Evolutionary conservation across 2,113 vertebrate genomes (phyloP), one percentile per base, ranked within the genome.

Genomic region (Trinectes maculatus): DNA sequence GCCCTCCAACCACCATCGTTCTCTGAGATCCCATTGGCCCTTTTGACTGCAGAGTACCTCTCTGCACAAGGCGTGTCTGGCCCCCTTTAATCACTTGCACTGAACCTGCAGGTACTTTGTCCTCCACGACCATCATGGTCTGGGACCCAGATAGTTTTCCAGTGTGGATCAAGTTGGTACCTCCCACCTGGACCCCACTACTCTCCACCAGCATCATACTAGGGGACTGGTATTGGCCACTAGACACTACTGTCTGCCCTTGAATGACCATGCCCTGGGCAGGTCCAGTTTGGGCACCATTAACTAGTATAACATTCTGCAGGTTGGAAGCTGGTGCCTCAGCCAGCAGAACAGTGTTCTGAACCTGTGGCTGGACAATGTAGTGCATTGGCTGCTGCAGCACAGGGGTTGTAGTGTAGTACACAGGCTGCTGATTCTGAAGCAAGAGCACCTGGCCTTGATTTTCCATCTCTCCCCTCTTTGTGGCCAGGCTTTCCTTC

Each of bases 381-480:
- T 89, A 92, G 6, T 83, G 90, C 67, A 85, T 57, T 1, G 86
- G 80, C 59, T 91, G 80, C 59, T 91, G 89, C 39, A 91, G 1
- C 9, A 86, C 2, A 4, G 87, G 87, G 8, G 74, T 31, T 2
- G 87, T 73, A 58, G 77, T 73, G 54, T 85, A 88, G 62, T 87
- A 92, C 31, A 92, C 15, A 18, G 89, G 91, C 61, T 91, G 89
- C 62, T 89, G 90, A 33, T 90, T 89, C 31, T 79, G 79, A n/a
- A 90, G 5, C n/a, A 92, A 5, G 21, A 92, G 0, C 22, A 89
- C 87, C 37, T 86, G 85, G 36, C 73, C 76, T 57, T 73, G 78
- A 47, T 59, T 75, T 36, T 16, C 43, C 26, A 62, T 71, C 6
- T 49, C 67, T 29, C 75, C 37, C 6, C 31, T 80, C 15, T 64